A percentile compares a stretch with the other conserved stretches of the same genome.
phyloP scores from a whole-genome alignment of 2,797 vertebrate species.

The Lithobates sylvaticus region DNA sequence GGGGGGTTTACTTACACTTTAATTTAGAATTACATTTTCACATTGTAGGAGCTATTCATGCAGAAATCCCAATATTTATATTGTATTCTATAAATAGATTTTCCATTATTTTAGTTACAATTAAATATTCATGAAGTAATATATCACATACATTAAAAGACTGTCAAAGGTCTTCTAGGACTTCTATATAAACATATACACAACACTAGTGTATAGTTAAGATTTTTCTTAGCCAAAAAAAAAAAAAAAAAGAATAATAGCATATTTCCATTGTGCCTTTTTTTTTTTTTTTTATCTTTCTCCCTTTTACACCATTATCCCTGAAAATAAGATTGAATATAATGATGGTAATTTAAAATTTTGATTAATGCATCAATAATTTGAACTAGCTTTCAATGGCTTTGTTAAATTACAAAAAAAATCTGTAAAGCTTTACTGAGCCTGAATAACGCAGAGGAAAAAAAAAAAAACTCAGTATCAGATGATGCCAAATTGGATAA shows the following conservation, averaged over 20 bases:
- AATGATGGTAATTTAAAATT: background rate
- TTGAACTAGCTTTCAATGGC: background rate
- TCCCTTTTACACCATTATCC: background rate
- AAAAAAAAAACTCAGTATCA: no score
- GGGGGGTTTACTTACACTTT: no score
- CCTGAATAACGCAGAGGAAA: background rate
- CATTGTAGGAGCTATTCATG: background rate
- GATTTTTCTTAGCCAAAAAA: background rate
- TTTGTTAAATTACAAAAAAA: background rate
- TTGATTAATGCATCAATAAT: slow-evolving; percentile 2
- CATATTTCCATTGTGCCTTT: background rate
- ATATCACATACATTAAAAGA: background rate
- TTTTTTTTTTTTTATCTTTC: background rate
- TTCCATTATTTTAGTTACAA: background rate
- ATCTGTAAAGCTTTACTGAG: background rate
- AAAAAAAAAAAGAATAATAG: background rate
- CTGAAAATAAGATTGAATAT: background rate
- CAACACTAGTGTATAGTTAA: background rate
- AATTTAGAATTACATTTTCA: background rate
- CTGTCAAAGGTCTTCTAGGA: no score
- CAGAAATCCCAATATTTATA: background rate
- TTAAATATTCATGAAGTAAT: background rate
- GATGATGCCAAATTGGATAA: background rate
- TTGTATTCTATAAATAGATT: background rate
- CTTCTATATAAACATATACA: no score